Evolutionary conservation across 30 jellyfish, hydroid and myxozoan species (phyloP).

Genomic region (Rhopilema esculentum): DNA sequence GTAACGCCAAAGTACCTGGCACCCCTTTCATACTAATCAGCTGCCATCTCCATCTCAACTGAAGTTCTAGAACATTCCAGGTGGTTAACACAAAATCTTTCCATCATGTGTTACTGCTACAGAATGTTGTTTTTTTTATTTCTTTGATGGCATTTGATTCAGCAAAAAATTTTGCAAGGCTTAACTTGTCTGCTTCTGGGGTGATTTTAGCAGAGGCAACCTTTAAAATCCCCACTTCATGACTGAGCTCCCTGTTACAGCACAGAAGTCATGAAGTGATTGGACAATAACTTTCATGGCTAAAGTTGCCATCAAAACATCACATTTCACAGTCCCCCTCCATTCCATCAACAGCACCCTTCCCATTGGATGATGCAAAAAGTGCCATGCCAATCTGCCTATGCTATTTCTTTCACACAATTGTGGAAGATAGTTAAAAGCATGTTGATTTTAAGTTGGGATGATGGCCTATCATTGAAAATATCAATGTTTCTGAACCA

Average conservation of each 20-base stretch:
- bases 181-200: not conserved
- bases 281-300: slow-evolving; percentile 26
- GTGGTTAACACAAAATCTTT: not conserved
- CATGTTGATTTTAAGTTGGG: slow-evolving; percentile 21
- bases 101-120: not conserved
- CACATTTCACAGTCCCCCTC: slow-evolving; percentile 32
- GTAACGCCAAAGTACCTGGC: not conserved
- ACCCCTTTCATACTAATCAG: not conserved
- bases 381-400: slow-evolving; percentile 9
- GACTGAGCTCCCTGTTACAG: slow-evolving; percentile 20
- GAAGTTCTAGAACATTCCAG: not conserved
- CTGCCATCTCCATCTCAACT: not conserved
- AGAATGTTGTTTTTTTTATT: not conserved
- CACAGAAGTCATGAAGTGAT: slow-evolving; percentile 40
- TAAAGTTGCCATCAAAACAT: slow-evolving; percentile 46
- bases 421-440: not conserved
- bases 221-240: slow-evolving; percentile 14
- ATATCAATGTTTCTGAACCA: not conserved
- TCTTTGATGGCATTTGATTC: not conserved
- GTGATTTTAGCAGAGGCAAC: not conserved
- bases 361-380: slow-evolving; percentile 61
- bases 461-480: slow-evolving; percentile 27
- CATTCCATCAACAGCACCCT: slow-evolving; percentile 65
- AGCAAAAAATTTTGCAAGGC: not conserved
- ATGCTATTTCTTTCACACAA: not conserved